phyloP scores from a whole-genome alignment of 1,140 invertebrate genomes.

The Trachymyrmex septentrionalis region DNA sequence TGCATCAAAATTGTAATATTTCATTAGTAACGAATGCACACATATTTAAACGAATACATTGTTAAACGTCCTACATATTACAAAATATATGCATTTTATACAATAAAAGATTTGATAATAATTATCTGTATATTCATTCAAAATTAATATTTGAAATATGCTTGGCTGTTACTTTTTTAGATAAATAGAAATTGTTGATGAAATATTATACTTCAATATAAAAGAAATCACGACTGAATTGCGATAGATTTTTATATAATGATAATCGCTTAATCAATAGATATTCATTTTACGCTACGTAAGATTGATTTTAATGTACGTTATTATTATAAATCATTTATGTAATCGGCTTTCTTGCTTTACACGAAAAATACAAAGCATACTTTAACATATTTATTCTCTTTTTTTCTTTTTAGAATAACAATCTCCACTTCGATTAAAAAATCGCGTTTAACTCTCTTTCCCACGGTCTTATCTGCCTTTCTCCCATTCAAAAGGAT shows the following conservation, averaged over 20 bases:
- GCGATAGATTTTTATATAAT: neutral
- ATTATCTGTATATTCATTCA: neutral
- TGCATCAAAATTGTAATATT: constrained; percentile 33
- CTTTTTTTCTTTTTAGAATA: neutral
- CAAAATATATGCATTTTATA: neutral
- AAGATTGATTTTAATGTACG: constrained; percentile 1
- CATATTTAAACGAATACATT: neutral
- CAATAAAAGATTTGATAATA: neutral
- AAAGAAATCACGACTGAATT: neutral
- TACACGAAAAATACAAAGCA: neutral
- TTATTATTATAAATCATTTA: neutral
- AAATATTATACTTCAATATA: neutral
- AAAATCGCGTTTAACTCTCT: neutral
- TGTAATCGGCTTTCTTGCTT: neutral
- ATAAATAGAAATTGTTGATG: neutral
- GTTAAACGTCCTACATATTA: neutral
- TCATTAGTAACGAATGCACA: neutral
- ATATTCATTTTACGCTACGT: neutral
- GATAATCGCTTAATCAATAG: neutral
- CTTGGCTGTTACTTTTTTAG: neutral
- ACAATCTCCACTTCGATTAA: neutral
- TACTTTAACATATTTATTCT: neutral
- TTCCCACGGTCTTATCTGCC: neutral
- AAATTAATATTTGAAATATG: constrained; percentile 9
- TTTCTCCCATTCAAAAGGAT: neutral